Base-by-base conservation (phyloP, 1,140 invertebrate species). In the Lucilia cuprina region DNA sequence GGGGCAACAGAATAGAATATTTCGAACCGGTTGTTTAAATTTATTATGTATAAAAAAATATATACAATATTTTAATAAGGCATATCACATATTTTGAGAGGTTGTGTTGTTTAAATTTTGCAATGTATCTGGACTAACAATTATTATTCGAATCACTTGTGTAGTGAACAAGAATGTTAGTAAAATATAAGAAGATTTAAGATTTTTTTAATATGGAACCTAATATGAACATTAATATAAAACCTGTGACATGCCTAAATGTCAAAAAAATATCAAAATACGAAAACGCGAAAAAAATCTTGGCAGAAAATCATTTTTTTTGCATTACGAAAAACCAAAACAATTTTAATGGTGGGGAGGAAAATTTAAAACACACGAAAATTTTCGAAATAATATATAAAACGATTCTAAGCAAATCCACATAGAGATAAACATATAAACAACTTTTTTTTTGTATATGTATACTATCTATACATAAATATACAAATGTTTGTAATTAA, bases 401-500 rank as follows among this genome's bases (percentile, higher is more conserved):
- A 41, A 41, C 41, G 41, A 41, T 41, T 30, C 41, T 41, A 41
- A 41, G 41, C 41, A 41, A 8, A 41, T 41, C 5, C 41, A 41
- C 41, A 41, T 41, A 10, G 25, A 30, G 25, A 30, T 30, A 30
- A 30, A 30, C 25, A 30, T 30, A 30, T 30, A 30, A 30, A 30
- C 25, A 30, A 30, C 1, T 2, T 30, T 30, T 30, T 30, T 30
- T 41, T 5, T 55, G 12, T 55, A 55, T 12, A 55, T 14, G 0
- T 0, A 12, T 55, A 41, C 35, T 55, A 19, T 70, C 8, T 70
- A 70, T 1, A 21, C 12, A 21, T 7, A n/a, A 21, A 9, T 19
- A 25, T 25, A 65, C 17, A n/a, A 65, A 70, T 83, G 35, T 83
- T 83, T 83, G 82, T 50, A 83, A 83, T 83, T 83, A 70, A 83